Percentiles rank a stretch among this genome's conserved stretches.
Conservation (phyloP, 2,113 vertebrate genomes). For the Felis catus region F.catus_Fca126_mat1.0 CM031423.1:2425001-2425500, state of each 20-base stretch:
- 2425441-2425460: background rate
- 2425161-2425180: too few species aligned
- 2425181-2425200: background rate
- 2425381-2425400: background rate
- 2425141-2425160: background rate
- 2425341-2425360: background rate
- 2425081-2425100: fast-evolving
- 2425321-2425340: fast-evolving
- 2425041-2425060: background rate
- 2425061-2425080: background rate
- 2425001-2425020: fast-evolving
- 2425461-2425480: background rate
- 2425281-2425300: background rate
- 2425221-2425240: too few species aligned
- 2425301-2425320: background rate
- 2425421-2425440: background rate
- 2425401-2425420: background rate
- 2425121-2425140: background rate
- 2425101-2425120: background rate
- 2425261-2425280: background rate
- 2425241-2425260: background rate
- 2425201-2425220: fast-evolving
- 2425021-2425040: background rate
- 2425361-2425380: background rate
- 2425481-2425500: background rate